These are phyloP conservation scores for Aptenodytes patagonicus DNA, from an alignment of 2,113 vertebrate species.

Conservation along the genomic window DNA sequence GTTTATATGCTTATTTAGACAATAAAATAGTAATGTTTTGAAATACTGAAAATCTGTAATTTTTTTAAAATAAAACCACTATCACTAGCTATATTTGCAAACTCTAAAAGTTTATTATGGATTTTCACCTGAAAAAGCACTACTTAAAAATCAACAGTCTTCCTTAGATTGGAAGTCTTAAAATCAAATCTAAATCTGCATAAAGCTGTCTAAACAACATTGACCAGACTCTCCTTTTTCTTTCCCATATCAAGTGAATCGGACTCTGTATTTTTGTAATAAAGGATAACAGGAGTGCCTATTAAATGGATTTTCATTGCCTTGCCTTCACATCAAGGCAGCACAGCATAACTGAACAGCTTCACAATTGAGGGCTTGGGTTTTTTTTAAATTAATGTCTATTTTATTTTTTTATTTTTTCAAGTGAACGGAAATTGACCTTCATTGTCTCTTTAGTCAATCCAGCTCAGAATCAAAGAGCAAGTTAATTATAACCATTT, in stretches of 20 bases:
- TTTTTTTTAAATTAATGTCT: conserved; percentile 20
- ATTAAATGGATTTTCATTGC: conserved; percentile 50
- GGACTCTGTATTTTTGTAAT: neutral
- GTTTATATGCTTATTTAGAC: neutral
- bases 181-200: neutral
- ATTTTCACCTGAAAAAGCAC: neutral
- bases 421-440: conserved; percentile 65
- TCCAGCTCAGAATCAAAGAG: conserved; percentile 64
- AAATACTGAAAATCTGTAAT: neutral
- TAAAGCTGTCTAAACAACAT: neutral
- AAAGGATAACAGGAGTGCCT: conserved; percentile 11
- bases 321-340: conserved; percentile 40
- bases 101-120: neutral
- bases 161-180: neutral
- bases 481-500: conserved; percentile 71
- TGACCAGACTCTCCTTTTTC: neutral
- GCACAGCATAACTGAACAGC: conserved; percentile 12
- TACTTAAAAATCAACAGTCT: neutral
- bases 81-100: neutral
- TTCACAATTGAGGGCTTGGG: neutral
- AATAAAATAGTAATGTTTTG: neutral
- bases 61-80: neutral
- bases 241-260: conserved; percentile 9
- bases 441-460: conserved; percentile 62
- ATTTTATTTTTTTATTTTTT: conserved; percentile 28